A percentile compares a stretch with the other conserved stretches of the same genome.
These are phyloP conservation scores for Adelognathus sp. DNA, from an alignment of 2,888 invertebrate species.

Conservation along the genomic window DNA sequence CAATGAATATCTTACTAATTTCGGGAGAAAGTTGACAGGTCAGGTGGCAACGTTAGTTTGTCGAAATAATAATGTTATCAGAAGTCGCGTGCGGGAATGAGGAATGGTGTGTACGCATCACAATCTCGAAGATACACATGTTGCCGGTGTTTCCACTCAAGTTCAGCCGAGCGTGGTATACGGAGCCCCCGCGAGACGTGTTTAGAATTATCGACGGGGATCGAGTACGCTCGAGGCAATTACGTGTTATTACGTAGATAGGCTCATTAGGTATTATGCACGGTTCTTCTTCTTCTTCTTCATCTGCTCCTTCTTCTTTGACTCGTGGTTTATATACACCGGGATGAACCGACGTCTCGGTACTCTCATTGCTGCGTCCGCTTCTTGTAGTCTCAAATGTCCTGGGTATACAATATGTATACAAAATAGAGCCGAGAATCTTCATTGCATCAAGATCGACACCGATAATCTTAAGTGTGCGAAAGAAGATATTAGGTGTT, in stretches of 20 bases:
- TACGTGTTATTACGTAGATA: constrained; percentile 76
- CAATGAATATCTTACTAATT: constrained; percentile 39
- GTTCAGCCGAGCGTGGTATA: constrained; percentile 62
- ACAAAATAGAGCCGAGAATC: constrained; percentile 44
- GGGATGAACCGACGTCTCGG: constrained; percentile 49
- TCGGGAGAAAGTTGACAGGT: constrained; percentile 25
- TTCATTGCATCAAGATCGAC: constrained; percentile 63
- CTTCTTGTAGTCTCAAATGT: constrained; percentile 26
- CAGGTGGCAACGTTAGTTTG: constrained; percentile 15
- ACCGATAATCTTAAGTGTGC: constrained; percentile 66
- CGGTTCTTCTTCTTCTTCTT: constrained; percentile 68
- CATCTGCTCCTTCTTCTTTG: constrained; percentile 20
- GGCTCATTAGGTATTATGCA: constrained; percentile 76
- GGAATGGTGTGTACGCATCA: constrained; percentile 35
- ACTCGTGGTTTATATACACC: constrained; percentile 48
- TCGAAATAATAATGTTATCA: constrained; percentile 58
- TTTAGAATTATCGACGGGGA: constrained; percentile 73
- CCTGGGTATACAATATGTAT: constrained; percentile 41
- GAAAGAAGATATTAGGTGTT: constrained; percentile 65
- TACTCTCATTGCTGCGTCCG: constrained; percentile 41
- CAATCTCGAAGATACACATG: constrained; percentile 46
- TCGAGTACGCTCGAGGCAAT: constrained; percentile 73
- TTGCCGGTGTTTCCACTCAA: constrained; percentile 57
- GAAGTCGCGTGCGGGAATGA: constrained; percentile 49
- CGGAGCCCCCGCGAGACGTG: constrained; percentile 63